Evolutionary conservation across 2,113 vertebrate species (phyloP), one percentile per base, ranked within the genome.

Genomic region (Donacobius atricapilla): DNA sequence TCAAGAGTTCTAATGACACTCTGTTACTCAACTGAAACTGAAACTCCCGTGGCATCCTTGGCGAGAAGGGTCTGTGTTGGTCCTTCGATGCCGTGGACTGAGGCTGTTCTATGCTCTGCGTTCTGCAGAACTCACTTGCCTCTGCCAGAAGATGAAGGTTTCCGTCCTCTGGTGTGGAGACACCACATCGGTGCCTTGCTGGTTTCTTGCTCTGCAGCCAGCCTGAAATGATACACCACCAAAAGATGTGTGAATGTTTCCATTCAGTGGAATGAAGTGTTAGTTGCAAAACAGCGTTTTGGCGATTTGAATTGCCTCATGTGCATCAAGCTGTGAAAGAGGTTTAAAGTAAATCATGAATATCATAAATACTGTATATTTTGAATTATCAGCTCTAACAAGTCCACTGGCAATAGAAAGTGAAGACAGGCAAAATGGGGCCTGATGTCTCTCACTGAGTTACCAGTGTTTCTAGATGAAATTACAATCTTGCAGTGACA

Each of bases 261-360:
- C 69, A 23, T 75, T 83, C 77, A 63, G 63, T 42, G 72, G 69
- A 84, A 90, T 84, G 80, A 92, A 92, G 83, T 51, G 81, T 69
- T 92, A 84, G 69, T 13, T 86, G 61, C 80, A 91, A 78, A 89
- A 40, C 66, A 64, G 86, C 70, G 83, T 64, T 89, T 89, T 51
- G 83, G 53, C 0, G 1, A 87, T 92, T 92, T 91, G 82, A 87
- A 79, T 71, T 91, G 83, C 76, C 60, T 93, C 80, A 24, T 81
- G 88, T 92, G 83, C 89, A 89, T 81, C 80, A 60, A 83, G 50
- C 89, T 94, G 91, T 95, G 95, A 93, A 92, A 92, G 87, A 94
- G 77, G 81, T 84, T 96, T 94, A 69, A 76, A 87, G 88, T 68
- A 95, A 94, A 89, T 56, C 22, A 53, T 56, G 61, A 94, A 68